Evolutionary conservation across 2,888 invertebrate species (phyloP).

Genomic region (Notodonta dromedarius): DNA sequence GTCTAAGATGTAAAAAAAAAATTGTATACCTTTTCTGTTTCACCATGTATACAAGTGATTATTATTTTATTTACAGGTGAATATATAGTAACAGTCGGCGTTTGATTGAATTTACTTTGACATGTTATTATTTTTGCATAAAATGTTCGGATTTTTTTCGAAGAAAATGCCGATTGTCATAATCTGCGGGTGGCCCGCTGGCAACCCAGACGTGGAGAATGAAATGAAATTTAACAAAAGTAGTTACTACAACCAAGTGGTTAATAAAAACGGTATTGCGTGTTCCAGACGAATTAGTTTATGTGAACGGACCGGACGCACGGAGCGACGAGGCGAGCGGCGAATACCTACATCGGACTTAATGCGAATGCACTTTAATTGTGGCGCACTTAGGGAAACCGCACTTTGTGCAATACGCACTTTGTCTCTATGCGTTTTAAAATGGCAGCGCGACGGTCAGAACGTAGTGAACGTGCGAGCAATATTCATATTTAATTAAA

Average conservation of each 20-base stretch:
- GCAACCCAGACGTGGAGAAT: constrained; percentile 19
- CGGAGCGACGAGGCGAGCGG: constrained; percentile 35
- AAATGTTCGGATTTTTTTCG: background rate
- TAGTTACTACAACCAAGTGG: constrained; percentile 19
- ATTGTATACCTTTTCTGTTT: no score
- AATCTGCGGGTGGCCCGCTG: constrained; percentile 64
- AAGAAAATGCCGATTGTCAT: constrained; percentile 63
- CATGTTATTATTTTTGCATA: no score
- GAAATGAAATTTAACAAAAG: background rate
- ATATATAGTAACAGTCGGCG: no score
- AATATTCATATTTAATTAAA: no score
- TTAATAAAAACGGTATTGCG: constrained; percentile 29
- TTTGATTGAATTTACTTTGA: no score
- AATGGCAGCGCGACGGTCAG: no score
- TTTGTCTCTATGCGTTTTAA: no score
- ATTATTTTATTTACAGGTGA: no score
- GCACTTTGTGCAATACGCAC: no score
- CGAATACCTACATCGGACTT: constrained; percentile 37
- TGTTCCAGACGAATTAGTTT: constrained; percentile 34
- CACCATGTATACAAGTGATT: no score
- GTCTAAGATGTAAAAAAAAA: no score
- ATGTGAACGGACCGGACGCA: constrained; percentile 22
- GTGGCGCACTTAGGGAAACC: background rate
- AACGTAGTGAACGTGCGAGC: no score
- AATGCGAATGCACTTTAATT: constrained; percentile 19